A percentile compares a stretch with the other conserved stretches of the same genome.
phyloP scores from a whole-genome alignment of 2,888 invertebrate genomes.

The Hermaeophaga mercurialis region DNA sequence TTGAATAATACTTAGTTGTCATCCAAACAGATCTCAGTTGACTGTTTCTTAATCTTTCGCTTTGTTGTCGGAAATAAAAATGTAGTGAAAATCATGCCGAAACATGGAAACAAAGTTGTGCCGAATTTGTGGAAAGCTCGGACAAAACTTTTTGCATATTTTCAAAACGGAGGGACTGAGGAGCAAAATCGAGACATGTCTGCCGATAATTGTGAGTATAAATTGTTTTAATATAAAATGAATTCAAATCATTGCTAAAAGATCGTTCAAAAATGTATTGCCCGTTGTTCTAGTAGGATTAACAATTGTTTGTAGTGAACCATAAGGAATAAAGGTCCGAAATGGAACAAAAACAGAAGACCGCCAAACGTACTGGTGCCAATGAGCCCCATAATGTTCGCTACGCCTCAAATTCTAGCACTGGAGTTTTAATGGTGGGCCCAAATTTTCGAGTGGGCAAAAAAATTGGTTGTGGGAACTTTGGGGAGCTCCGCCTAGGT shows the following conservation, averaged over 20 bases:
- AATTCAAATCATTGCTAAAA: constrained; percentile 24
- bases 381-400: constrained; percentile 78
- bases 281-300: constrained; percentile 32
- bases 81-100: constrained; percentile 35
- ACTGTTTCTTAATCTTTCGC: constrained; percentile 23
- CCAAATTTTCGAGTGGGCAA: constrained; percentile 99
- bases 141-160: constrained; percentile 51
- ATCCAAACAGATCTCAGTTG: constrained; percentile 28
- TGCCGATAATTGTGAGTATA: constrained; percentile 55
- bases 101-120: constrained; percentile 55
- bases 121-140: constrained; percentile 54
- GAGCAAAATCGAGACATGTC: constrained; percentile 56
- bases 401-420: constrained; percentile 77
- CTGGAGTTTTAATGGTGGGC: constrained; percentile 97
- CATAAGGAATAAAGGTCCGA: constrained; percentile 22
- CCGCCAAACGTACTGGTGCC: constrained; percentile 51
- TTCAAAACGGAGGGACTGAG: constrained; percentile 55
- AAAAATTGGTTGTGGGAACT: constrained; percentile 99
- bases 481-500: constrained; percentile 97
- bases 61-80: constrained; percentile 31
- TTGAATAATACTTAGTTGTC: constrained; percentile 20
- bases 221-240: constrained; percentile 23
- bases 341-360: constrained; percentile 33
- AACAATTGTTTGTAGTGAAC: constrained; percentile 30
- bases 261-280: constrained; percentile 20